Evolutionary conservation across 2,888 invertebrate species (phyloP), one percentile per base, ranked within the genome.

Genomic region (Lapara coniferarum): DNA sequence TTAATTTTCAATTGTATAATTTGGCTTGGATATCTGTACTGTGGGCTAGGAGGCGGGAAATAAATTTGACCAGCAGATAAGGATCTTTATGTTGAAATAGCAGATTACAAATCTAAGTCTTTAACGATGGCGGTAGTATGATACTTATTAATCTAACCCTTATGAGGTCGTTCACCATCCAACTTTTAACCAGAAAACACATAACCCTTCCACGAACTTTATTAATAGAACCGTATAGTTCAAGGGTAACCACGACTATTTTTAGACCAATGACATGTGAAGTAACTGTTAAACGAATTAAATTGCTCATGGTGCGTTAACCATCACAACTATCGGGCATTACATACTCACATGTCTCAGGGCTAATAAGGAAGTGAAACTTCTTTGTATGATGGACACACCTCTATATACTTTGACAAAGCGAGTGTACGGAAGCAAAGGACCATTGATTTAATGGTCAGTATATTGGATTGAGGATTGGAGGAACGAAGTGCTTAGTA

Each of bases 341-440:
- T 63, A 63, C 13, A 63, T 63, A 19, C 63, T 63, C 0, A 63
- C 63, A 63, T 49, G 57, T 57, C n/a, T 37, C 25, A 68, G 13
- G 8, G n/a, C 67, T 49, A 70, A 70, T 70, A 70, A 70, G 70
- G 70, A 70, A 67, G 67, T 63, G 70, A 70, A 70, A 63, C 63
- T 49, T 63, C 63, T 63, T 63, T 63, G 49, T 63, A 63, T 13
- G 63, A 25, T 19, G 37, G 57, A 63, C 63, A 63, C 49, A 49
- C 63, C 46, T 49, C 63, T 63, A 49, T 49, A 37, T 44, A 63
- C 49, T 63, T 63, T 49, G 63, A 63, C 49, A 13, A 63, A 19
- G 59, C 59, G n/a, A 59, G 44, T 5, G 19, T 49, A 1, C 63
- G 63, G 59, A 59, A 59, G 16, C 44, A n/a, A 59, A 16, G 46